Conservation (phyloP, 1,140 invertebrate genomes). For the Hycleus phaleratus region DNA sequence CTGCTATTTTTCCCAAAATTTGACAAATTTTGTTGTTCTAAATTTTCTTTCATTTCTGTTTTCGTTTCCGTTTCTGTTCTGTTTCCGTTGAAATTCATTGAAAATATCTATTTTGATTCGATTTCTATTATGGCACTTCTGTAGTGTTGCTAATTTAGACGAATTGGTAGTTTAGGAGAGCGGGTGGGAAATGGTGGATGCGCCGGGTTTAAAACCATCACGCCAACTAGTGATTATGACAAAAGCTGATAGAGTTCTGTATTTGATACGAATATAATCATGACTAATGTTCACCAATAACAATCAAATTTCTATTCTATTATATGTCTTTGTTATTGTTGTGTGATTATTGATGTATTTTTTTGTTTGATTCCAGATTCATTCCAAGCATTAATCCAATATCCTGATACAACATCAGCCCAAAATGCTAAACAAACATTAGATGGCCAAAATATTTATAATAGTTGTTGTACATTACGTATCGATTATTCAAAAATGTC, state of each 20-base stretch:
- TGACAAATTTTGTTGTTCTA: no score
- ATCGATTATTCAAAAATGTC: slow-evolving; percentile 99
- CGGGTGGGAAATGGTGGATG: no score
- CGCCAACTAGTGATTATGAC: no score
- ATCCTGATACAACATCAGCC: slow-evolving; percentile 91
- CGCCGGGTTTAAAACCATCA: no score
- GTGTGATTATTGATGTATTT: neutral
- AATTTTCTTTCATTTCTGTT: no score
- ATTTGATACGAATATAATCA: no score
- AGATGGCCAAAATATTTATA: slow-evolving; percentile 98
- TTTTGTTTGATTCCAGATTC: slow-evolving; percentile 65
- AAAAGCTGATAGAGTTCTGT: no score
- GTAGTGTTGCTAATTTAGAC: neutral
- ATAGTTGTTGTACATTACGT: slow-evolving; percentile 96
- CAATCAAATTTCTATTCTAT: neutral
- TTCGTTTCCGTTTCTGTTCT: no score
- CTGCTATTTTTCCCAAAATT: no score
- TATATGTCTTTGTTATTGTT: neutral
- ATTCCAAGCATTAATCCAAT: slow-evolving; percentile 99
- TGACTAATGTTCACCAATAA: neutral
- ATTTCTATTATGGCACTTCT: neutral
- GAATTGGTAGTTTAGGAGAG: no score
- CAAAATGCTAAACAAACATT: slow-evolving; percentile 93
- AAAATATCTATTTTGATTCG: no score
- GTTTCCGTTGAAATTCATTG: no score